Base-by-base conservation (phyloP, 2,797 vertebrate species). In the Mallotus villosus region DNA sequence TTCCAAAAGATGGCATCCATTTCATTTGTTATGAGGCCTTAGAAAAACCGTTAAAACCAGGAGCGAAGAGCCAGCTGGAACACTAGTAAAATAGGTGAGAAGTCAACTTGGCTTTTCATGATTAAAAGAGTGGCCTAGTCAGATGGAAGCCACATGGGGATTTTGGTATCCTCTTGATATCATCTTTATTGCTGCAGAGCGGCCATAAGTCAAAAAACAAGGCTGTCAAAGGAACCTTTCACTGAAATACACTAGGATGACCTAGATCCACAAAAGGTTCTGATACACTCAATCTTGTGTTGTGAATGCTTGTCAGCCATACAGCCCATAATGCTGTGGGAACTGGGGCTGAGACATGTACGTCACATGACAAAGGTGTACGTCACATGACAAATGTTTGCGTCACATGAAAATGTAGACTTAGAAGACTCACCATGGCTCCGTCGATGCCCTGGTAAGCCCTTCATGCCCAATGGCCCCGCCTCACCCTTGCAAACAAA, bases 361-460 rank as follows among this genome's bases (percentile, higher is more conserved):
- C 9, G 21, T n/a, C 57, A 59, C 9, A 51, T 51, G 49, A 16
- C 49, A 12, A 51, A 16, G 19, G 27, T 55, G 27, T 51, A 51
- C 17, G 12, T 14, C 12, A 51, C 12, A 51, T 51, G 49, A 51
- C 14, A 14, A 1, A 51, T 4, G 29, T 51, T n/a, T 49, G 7
- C 14, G 7, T 9, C 7, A 49, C 7, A 49, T 51, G 49, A 51
- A 14, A 16, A 51, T 2, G 32, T n/a, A 55, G 51, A 55, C 5
- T 1, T 4, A 55, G 51, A 3, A n/a, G 17, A 55, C 51, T 55
- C 51, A 55, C 95, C 91, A 84, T 91, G 3, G 88, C 65, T 0
- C 94, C 94, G 81, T 93, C 91, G 71, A 81, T 82, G 60, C 94
- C 94, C 95, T 3, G 60, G 85, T 55, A 87, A 81, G 55, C 94